Conservation (phyloP, 64 coral and sea anemone genomes). For the Stichodactyla helianthus region DNA sequence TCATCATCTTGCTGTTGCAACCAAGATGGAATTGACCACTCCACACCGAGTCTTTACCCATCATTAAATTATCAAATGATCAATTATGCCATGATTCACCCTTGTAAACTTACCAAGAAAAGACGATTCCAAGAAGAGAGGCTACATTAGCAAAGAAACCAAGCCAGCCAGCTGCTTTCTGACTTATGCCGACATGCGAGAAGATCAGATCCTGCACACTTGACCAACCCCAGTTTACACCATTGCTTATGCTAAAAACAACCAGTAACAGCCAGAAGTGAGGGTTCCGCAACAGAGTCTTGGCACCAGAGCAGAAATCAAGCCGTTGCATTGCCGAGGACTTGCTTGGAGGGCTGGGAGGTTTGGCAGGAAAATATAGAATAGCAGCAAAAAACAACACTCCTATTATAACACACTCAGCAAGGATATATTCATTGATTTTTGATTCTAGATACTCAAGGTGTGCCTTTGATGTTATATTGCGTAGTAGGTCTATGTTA, state of each 20-base stretch:
- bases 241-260: slow-evolving; percentile 72
- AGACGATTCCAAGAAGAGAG: slow-evolving; percentile 66
- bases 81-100: too few relatives aligned
- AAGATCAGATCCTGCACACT: slow-evolving; percentile 92
- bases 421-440: slow-evolving; percentile 81
- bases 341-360: slow-evolving; percentile 74
- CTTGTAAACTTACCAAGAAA: slow-evolving; percentile 77
- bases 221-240: slow-evolving; percentile 90
- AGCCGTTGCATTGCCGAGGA: slow-evolving; percentile 62
- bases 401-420: slow-evolving; percentile 64
- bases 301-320: slow-evolving; percentile 69
- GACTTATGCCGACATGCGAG: slow-evolving; percentile 72
- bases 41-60: too few relatives aligned
- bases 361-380: slow-evolving; percentile 85
- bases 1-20: too few relatives aligned
- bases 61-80: too few relatives aligned
- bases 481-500: slow-evolving; percentile 66
- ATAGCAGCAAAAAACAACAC: slow-evolving; percentile 53
- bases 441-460: slow-evolving; percentile 60
- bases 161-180: slow-evolving; percentile 88
- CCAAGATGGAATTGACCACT: too few relatives aligned
- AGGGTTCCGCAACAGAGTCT: slow-evolving; percentile 55
- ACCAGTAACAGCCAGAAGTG: slow-evolving; percentile 59
- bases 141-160: slow-evolving; percentile 85
- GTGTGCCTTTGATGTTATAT: slow-evolving; percentile 53